phyloP scores from a whole-genome alignment of 1,140 invertebrate species.

The Propsilocerus akamusi region DNA sequence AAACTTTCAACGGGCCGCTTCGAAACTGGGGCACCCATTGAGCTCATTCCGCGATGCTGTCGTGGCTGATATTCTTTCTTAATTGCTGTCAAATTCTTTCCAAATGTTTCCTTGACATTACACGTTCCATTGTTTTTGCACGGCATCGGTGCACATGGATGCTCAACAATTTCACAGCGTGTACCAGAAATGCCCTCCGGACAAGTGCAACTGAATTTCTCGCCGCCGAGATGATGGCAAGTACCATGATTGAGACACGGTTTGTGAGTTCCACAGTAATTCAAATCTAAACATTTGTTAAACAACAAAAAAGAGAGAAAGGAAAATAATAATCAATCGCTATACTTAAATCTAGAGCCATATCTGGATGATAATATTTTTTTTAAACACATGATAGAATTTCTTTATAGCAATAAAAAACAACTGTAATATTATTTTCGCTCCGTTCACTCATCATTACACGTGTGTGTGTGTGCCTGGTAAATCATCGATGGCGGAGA shows the following conservation, averaged over 20 bases:
- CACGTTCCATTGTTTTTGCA: conserved; percentile 77
- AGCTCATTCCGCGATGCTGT: conserved; percentile 25
- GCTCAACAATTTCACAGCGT: conserved; percentile 79
- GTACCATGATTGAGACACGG: conserved; percentile 90
- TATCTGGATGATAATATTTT: background rate
- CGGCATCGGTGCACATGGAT: conserved; percentile 76
- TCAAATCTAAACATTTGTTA: conserved; percentile 49
- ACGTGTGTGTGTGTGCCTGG: no score
- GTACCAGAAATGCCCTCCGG: conserved; percentile 77
- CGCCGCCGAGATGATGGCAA: conserved; percentile 85
- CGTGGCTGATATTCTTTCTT: conserved; percentile 5
- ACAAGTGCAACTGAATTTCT: conserved; percentile 81
- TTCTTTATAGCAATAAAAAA: background rate
- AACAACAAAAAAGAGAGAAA: background rate
- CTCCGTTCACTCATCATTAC: no score
- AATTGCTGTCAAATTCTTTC: background rate
- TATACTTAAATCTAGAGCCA: no score
- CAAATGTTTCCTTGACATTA: conserved; percentile 17
- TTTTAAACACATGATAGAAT: background rate
- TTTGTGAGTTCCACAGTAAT: conserved; percentile 93
- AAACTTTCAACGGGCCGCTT: conserved; percentile 1
- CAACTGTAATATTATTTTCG: background rate
- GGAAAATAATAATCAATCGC: background rate
- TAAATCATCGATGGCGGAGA: no score
- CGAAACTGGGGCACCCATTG: conserved; percentile 25